Evolutionary conservation across 92 coral and sea anemone genomes (phyloP).

Genomic region (Siderastrea siderea): DNA sequence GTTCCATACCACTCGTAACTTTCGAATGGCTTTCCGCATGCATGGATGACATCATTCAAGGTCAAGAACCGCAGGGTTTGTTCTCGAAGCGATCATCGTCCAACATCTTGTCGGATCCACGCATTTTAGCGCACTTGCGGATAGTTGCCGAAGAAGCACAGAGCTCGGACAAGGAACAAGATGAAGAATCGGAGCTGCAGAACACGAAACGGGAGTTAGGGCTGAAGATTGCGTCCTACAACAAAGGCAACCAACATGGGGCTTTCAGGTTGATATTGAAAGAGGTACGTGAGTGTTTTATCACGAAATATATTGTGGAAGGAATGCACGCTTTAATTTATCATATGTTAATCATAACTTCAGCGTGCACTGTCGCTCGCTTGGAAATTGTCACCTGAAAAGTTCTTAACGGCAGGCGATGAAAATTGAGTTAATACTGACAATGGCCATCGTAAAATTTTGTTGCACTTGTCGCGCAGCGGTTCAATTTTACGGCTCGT

Average conservation of each 20-base stretch:
- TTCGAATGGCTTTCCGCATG: slow-evolving; percentile 26
- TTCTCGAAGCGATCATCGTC: slow-evolving; percentile 96
- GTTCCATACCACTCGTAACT: background rate
- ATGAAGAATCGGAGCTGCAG: slow-evolving; percentile 86
- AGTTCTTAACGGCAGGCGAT: background rate
- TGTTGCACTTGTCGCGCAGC: background rate
- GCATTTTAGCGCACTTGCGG: slow-evolving; percentile 94
- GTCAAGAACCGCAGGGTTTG: slow-evolving; percentile 81
- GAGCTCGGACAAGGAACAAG: slow-evolving; percentile 83
- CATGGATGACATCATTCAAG: slow-evolving; percentile 84
- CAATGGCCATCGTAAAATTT: slow-evolving; percentile 5
- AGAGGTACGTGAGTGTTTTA: slow-evolving; percentile 81
- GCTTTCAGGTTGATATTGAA: slow-evolving; percentile 89
- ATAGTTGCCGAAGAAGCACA: slow-evolving; percentile 99
- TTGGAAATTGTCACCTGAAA: background rate
- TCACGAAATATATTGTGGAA: slow-evolving; percentile 33
- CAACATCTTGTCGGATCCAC: slow-evolving; percentile 93
- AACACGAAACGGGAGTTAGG: slow-evolving; percentile 91
- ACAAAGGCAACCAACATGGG: slow-evolving; percentile 94
- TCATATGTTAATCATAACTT: background rate
- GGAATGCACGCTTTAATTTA: slow-evolving; percentile 18
- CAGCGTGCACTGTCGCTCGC: slow-evolving; percentile 3
- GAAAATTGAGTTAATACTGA: slow-evolving; percentile 22
- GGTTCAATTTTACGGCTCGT: slow-evolving; percentile 30
- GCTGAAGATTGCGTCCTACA: slow-evolving; percentile 90